Base-by-base conservation (phyloP, 1,140 invertebrate species). In the Dendroctonus ponderosae region DNA sequence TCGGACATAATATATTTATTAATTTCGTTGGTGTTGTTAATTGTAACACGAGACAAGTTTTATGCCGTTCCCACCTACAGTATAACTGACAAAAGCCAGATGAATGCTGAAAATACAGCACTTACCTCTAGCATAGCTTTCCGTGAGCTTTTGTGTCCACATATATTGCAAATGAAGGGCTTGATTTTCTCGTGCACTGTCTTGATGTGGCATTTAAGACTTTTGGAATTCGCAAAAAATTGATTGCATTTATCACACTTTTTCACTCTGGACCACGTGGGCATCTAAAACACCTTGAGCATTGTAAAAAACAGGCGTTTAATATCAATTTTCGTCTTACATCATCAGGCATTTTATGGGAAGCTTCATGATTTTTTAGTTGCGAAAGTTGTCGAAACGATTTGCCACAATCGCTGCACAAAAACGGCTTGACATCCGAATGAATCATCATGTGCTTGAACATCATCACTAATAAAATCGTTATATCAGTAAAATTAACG, bases 131-230 rank as follows among this genome's bases (percentile, higher is more conserved):
- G 72, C 80, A 86, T 87, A 3, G 86, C 85, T 74, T 89, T 89
- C 39, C 86, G 79, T 0, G 87, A 84, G 49, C 86, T 86, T 56
- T 87, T 86, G 72, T 91, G 87, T 7, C 87, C 88, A 76, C 91
- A 93, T 59, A 89, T 87, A 64, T 85, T 85, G 72, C 91, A 93
- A 41, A 87, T 84, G 70, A 88, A 91, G 0, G 89, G 89, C 69
- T 90, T 89, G 12, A 90, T 78, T 74, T 91, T 89, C 38, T 87
- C 87, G 74, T 93, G 91, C 2, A 93, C 90, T 2, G 86, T 85
- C 75, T 91, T 86, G 8, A 91, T 85, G 66, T 93, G 91, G 75
- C 87, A 89, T 53, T 87, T 87, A 6, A 93, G 76, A 71, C 87
- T 88, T 76, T 91, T 91, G 5, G 86, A 84, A 71, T 91, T 89